A percentile compares a stretch with the other conserved stretches of the same genome.
Evolutionary conservation across 1,140 invertebrate genomes (phyloP).

Genomic region (Anoplolepis gracilipes): DNA sequence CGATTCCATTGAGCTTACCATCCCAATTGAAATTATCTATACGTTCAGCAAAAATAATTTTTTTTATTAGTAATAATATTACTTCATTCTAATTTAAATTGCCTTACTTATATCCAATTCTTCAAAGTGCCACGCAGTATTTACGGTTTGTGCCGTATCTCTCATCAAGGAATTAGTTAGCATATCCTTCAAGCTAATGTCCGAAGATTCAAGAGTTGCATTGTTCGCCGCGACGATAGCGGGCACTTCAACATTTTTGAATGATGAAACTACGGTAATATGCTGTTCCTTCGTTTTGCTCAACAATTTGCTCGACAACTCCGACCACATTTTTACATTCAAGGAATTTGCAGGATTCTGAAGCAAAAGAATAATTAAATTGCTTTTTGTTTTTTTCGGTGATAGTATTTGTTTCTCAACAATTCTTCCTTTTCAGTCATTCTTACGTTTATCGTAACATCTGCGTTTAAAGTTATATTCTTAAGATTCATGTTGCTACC

Average conservation of each 20-base stretch:
- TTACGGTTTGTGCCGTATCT: conserved; percentile 65
- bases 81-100: conserved; percentile 5
- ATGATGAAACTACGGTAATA: conserved; percentile 62
- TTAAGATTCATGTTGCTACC: conserved; percentile 59
- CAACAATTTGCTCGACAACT: conserved; percentile 69
- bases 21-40: conserved; percentile 62
- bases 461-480: conserved; percentile 49
- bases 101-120: conserved; percentile 67
- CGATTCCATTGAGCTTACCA: conserved; percentile 75
- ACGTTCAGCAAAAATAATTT: conserved; percentile 27
- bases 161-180: conserved; percentile 74
- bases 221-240: conserved; percentile 64
- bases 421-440: background rate
- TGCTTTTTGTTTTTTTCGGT: too few relatives aligned
- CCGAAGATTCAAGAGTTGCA: conserved; percentile 64
- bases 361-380: conserved; percentile 25
- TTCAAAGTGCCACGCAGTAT: conserved; percentile 69
- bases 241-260: conserved; percentile 62
- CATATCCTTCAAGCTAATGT: conserved; percentile 68
- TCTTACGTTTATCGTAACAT: conserved; percentile 41
- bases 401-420: too few relatives aligned
- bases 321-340: conserved; percentile 63
- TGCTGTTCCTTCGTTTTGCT: conserved; percentile 77
- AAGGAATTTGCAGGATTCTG: conserved; percentile 39
- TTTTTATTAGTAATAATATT: conserved; percentile 29